A percentile compares a stretch with the other conserved stretches of the same genome.
phyloP scores from a whole-genome alignment of 2,797 vertebrate genomes.

The Emys orbicularis region DNA sequence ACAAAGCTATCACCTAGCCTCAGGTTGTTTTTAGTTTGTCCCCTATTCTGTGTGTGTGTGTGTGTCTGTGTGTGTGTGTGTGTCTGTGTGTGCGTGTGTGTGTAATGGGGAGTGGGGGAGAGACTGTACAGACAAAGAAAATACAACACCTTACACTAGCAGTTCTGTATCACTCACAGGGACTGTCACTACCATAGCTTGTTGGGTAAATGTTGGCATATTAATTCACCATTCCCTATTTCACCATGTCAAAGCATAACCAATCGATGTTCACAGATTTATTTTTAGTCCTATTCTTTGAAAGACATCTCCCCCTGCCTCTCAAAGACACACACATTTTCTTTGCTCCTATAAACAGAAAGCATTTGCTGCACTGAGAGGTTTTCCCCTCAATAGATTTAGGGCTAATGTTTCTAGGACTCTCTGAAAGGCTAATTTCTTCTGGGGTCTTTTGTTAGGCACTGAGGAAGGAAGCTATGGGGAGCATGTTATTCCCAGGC shows the following conservation, averaged over 20 bases:
- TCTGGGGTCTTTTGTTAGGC: not conserved
- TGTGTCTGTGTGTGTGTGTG: not conserved
- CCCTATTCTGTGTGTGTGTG: not conserved
- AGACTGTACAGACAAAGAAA: not conserved
- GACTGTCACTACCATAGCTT: not conserved
- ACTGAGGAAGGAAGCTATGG: not conserved
- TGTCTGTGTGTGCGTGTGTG: not conserved
- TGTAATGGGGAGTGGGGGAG: not conserved
- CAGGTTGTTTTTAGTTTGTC: not conserved
- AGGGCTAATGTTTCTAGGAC: not conserved
- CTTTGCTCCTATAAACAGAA: not conserved
- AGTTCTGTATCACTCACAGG: not conserved
- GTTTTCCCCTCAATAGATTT: not conserved
- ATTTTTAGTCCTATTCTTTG: not conserved
- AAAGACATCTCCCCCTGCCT: not conserved
- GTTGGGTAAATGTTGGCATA: not conserved
- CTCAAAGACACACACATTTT: fast-evolving
- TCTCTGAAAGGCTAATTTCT: not conserved
- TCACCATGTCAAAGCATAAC: not conserved
- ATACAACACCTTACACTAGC: not conserved
- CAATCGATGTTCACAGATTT: not conserved
- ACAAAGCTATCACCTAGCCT: not conserved
- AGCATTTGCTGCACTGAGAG: not conserved
- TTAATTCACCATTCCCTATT: not conserved
- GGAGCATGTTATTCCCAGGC: not conserved